Evolutionary conservation across 2,888 invertebrate species (phyloP).

Genomic region (Amphipoea lucens): DNA sequence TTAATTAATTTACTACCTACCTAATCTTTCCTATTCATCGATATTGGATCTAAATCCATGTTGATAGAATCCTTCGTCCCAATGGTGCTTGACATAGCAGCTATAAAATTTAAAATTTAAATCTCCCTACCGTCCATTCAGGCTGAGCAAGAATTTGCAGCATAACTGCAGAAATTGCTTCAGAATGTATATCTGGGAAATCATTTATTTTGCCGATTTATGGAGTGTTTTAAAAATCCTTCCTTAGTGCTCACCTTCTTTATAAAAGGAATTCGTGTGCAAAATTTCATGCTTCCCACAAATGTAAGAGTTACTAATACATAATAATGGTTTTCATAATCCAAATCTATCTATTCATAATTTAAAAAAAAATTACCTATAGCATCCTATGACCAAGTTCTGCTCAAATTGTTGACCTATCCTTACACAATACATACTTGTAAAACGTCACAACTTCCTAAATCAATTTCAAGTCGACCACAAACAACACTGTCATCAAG

Average conservation of each 20-base stretch:
- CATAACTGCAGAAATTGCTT: too few relatives aligned
- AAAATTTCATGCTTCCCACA: neutral
- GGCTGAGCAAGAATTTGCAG: neutral
- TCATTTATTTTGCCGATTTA: too few relatives aligned
- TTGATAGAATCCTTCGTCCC: neutral
- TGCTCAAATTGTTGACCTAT: too few relatives aligned
- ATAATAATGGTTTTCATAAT: neutral
- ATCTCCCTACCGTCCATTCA: neutral
- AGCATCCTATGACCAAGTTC: neutral
- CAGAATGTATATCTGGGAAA: too few relatives aligned
- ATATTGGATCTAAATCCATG: neutral
- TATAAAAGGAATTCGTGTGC: too few relatives aligned
- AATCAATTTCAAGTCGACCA: constrained; percentile 6
- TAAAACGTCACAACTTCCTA: neutral
- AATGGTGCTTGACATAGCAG: neutral
- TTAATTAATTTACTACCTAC: neutral
- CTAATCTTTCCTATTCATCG: neutral
- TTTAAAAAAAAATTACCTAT: too few relatives aligned
- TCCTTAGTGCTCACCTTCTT: too few relatives aligned
- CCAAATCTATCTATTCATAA: neutral
- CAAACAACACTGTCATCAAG: neutral
- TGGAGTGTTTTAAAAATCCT: too few relatives aligned
- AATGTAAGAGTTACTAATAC: neutral
- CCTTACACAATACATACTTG: neutral
- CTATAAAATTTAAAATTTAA: neutral